These are phyloP conservation scores for Acrocephalus kingi DNA, from an alignment of 2,113 vertebrate species.

Conservation along the genomic window DNA sequence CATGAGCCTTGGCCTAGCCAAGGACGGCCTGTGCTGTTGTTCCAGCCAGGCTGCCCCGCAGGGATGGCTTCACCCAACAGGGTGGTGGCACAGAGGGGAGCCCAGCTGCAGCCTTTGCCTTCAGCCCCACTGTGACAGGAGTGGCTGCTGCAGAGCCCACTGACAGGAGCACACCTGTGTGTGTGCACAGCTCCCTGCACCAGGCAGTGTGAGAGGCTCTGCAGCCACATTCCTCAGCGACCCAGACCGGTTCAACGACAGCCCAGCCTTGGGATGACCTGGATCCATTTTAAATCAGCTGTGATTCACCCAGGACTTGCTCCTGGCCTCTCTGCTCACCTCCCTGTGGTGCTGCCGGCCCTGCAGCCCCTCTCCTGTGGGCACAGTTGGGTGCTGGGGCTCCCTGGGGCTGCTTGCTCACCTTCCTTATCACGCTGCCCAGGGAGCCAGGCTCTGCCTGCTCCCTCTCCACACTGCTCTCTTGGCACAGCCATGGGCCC, in stretches of 20 bases:
- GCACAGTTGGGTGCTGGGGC: not conserved
- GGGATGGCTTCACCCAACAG: fast-evolving
- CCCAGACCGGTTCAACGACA: constrained; percentile 20
- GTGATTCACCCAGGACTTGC: constrained; percentile 23
- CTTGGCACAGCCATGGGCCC: fast-evolving
- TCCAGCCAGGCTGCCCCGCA: not conserved
- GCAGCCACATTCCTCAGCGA: not conserved
- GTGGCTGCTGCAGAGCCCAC: not conserved
- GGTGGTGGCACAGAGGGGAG: not conserved
- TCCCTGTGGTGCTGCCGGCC: not conserved
- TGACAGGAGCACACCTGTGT: fast-evolving
- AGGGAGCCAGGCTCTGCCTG: not conserved
- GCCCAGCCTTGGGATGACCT: constrained; percentile 37
- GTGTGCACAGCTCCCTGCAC: not conserved
- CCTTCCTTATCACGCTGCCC: not conserved
- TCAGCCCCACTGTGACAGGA: not conserved
- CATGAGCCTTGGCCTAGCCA: not conserved
- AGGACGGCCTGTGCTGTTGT: fast-evolving
- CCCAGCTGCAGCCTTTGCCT: not conserved
- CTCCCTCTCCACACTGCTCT: not conserved
- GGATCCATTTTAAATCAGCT: constrained; percentile 58
- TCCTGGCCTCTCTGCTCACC: not conserved
- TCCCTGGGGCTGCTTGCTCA: fast-evolving
- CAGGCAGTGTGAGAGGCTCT: fast-evolving
- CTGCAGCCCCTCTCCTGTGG: fast-evolving